Percentiles rank a stretch among this genome's conserved stretches.
Conservation (phyloP, 2,113 vertebrate genomes). For the Pionites leucogaster region DNA sequence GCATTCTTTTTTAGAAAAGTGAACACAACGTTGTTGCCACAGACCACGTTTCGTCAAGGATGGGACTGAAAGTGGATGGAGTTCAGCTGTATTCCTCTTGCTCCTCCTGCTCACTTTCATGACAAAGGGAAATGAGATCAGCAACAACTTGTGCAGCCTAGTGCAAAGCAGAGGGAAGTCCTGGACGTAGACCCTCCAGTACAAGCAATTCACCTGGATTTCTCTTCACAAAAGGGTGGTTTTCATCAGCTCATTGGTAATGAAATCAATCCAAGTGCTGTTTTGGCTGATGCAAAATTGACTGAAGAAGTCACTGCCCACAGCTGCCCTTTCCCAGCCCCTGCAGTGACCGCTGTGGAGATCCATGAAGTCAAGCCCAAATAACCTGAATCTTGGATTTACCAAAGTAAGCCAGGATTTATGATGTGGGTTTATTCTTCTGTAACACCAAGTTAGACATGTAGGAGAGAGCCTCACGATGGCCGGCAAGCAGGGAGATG, state of each 20-base stretch:
- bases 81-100: neutral
- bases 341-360: neutral
- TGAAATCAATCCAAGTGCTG: neutral
- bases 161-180: neutral
- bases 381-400: neutral
- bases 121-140: neutral
- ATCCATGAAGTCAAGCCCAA: rapidly evolving
- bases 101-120: neutral
- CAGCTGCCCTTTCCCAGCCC: neutral
- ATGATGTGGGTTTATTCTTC: neutral
- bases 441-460: neutral
- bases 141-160: rapidly evolving
- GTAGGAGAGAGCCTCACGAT: neutral
- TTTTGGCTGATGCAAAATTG: neutral
- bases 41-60: neutral
- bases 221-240: neutral
- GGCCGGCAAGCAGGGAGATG: rapidly evolving
- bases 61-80: neutral
- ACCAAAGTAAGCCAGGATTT: neutral
- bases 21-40: neutral
- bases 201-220: neutral
- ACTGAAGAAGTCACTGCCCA: neutral
- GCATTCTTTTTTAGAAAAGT: neutral
- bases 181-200: too few relatives aligned
- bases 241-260: neutral